A percentile compares a stretch with the other conserved stretches of the same genome.
Conservation (phyloP, 2,797 vertebrate species). For the Astyanax mexicanus region DNA sequence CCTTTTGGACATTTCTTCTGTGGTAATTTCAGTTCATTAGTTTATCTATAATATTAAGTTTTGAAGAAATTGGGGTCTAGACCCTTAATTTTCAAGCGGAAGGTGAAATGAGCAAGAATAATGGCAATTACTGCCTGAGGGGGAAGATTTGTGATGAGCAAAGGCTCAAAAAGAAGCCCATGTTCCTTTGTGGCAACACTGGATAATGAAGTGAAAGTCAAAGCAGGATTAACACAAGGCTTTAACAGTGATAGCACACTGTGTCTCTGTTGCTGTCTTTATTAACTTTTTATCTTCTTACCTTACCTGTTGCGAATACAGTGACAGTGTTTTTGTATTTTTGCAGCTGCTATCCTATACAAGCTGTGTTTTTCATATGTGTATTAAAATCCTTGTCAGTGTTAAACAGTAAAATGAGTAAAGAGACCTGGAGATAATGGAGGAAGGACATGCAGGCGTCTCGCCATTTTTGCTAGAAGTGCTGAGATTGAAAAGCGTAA, state of each 20-base stretch:
- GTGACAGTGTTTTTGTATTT: no score
- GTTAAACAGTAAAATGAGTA: background rate
- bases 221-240: background rate
- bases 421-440: no score
- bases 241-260: background rate
- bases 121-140: background rate
- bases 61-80: background rate
- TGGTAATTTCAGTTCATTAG: background rate
- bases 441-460: background rate
- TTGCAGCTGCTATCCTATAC: no score
- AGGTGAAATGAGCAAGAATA: background rate
- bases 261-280: background rate
- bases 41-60: background rate
- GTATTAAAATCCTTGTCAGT: background rate
- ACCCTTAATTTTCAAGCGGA: background rate
- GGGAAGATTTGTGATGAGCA: background rate
- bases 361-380: no score
- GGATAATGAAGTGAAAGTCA: background rate
- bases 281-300: no score
- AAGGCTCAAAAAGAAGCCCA: background rate
- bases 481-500: background rate
- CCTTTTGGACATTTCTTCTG: no score
- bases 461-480: background rate
- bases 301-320: no score
- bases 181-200: no score